A percentile compares a stretch with the other conserved stretches of the same genome.
Conservation (phyloP, 2,888 invertebrate genomes). For the Antitype chi region DNA sequence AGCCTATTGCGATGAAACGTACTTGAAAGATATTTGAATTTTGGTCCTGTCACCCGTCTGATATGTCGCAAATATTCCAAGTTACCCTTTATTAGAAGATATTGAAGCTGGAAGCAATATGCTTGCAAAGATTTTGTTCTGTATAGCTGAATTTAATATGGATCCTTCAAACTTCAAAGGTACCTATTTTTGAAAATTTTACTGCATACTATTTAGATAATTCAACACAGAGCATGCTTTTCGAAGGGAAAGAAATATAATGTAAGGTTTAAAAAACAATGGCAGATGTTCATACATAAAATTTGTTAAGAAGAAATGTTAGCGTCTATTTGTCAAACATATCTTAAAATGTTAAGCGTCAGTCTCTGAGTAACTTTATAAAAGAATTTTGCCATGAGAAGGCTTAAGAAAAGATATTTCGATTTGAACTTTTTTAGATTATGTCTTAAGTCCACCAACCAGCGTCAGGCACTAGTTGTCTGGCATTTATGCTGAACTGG, state of each 20-base stretch:
- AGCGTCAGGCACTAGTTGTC: too few species aligned
- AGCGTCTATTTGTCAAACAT: too few species aligned
- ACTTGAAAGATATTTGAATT: constrained; percentile 47
- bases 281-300: too few species aligned
- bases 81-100: constrained; percentile 34
- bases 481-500: too few species aligned
- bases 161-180: background rate
- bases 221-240: background rate
- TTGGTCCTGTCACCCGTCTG: constrained; percentile 31
- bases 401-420: too few species aligned
- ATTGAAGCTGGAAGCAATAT: constrained; percentile 28
- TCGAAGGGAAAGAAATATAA: background rate
- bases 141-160: constrained; percentile 1
- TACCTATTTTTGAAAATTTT: background rate
- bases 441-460: too few species aligned
- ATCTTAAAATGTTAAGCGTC: too few species aligned
- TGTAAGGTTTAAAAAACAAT: too few species aligned
- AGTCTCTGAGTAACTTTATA: too few species aligned
- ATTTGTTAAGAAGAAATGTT: too few species aligned
- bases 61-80: constrained; percentile 32
- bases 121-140: constrained; percentile 20
- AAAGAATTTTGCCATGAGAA: too few species aligned
- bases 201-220: background rate
- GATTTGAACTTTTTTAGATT: too few species aligned
- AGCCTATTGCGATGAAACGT: constrained; percentile 31